phyloP scores from a whole-genome alignment of 2,113 vertebrate species.

The Pseudorasbora parva region DNA sequence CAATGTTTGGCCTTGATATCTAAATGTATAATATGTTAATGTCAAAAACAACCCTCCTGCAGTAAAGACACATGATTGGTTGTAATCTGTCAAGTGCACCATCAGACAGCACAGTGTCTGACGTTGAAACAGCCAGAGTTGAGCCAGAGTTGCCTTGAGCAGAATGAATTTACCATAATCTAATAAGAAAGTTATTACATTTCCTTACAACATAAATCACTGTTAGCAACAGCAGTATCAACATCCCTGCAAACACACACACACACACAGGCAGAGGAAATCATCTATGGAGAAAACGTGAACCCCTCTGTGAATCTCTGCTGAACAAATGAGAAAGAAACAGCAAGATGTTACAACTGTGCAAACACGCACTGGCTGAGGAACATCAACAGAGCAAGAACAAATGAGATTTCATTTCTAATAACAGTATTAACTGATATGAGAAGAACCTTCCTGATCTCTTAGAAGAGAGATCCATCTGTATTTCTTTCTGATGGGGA shows the following conservation, averaged over 20 bases:
- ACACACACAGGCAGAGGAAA: conserved; percentile 51
- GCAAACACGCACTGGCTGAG: neutral
- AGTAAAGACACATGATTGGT: neutral
- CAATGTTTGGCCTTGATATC: neutral
- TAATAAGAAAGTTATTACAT: conserved; percentile 53
- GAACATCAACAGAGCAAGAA: conserved; percentile 30
- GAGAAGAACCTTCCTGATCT: neutral
- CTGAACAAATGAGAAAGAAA: conserved; percentile 31
- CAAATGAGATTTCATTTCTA: conserved; percentile 45
- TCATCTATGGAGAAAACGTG: conserved; percentile 40
- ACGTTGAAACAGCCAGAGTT: conserved; percentile 33
- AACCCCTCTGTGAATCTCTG: conserved; percentile 30
- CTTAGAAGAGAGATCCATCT: conserved; percentile 17
- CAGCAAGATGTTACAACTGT: conserved; percentile 25
- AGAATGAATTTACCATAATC: conserved; percentile 56
- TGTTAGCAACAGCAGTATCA: conserved; percentile 46
- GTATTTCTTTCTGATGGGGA: conserved; percentile 2
- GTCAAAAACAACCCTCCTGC: neutral
- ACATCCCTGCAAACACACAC: conserved; percentile 27
- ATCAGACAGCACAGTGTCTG: conserved; percentile 31
- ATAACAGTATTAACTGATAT: conserved; percentile 24
- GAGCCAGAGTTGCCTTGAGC: conserved; percentile 40
- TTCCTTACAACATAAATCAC: conserved; percentile 55
- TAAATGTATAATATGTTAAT: neutral
- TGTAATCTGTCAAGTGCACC: conserved; percentile 12